Evolutionary conservation across 2,113 vertebrate genomes (phyloP).

Genomic region (Arizona elegans): DNA sequence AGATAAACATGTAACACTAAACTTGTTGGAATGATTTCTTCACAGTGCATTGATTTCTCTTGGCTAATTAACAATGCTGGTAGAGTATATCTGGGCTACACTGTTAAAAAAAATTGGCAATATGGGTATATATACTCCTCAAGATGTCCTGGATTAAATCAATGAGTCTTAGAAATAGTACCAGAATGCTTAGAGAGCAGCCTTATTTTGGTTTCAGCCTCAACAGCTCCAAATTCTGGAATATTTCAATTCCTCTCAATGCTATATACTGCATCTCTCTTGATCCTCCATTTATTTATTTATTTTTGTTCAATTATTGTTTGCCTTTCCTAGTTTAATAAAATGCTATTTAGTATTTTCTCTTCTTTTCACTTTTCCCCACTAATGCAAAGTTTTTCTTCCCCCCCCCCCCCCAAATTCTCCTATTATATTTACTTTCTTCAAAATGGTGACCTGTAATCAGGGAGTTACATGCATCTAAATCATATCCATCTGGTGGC

Average conservation of each 20-base stretch:
- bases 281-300: not conserved
- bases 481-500: not conserved
- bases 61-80: not conserved
- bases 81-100: not conserved
- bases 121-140: not conserved
- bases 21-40: not conserved
- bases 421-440: not conserved
- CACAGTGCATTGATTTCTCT: not conserved
- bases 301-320: not conserved
- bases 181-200: not conserved
- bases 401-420: not conserved
- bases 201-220: not conserved
- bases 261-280: not conserved
- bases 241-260: not conserved
- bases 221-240: not conserved
- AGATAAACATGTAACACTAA: not conserved
- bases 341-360: not conserved
- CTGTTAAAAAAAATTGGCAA: not conserved
- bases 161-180: not conserved
- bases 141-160: not conserved
- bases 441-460: not conserved
- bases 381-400: not conserved
- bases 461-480: not conserved
- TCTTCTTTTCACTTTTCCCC: not conserved
- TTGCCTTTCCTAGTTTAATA: not conserved